phyloP scores from a whole-genome alignment of 2,797 vertebrate genomes.

The Epinephelus awoara region DNA sequence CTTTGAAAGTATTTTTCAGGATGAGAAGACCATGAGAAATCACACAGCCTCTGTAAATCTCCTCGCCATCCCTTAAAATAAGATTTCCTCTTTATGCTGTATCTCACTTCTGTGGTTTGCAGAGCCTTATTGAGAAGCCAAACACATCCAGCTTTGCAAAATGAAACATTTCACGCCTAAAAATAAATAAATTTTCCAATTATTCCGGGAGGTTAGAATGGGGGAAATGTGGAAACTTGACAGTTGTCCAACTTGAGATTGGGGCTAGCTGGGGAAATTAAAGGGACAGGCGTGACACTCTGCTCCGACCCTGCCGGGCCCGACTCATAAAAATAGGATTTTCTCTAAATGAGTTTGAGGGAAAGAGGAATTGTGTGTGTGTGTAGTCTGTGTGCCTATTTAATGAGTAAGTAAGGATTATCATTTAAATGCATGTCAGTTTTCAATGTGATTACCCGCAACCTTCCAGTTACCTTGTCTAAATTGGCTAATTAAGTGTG shows the following conservation, averaged over 20 bases:
- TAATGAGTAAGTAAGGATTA: slow-evolving; percentile 53
- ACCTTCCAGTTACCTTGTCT: slow-evolving; percentile 64
- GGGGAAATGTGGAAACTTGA: slow-evolving; percentile 44
- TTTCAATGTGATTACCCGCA: slow-evolving; percentile 61
- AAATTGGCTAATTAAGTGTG: slow-evolving; percentile 64
- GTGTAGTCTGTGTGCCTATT: slow-evolving; percentile 10
- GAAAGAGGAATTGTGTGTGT: slow-evolving; percentile 24
- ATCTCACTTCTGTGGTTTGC: slow-evolving; percentile 11
- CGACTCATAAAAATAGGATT: slow-evolving; percentile 54
- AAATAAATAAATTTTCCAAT: slow-evolving; percentile 27
- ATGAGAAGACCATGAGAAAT: slow-evolving; percentile 1
- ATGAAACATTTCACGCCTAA: slow-evolving; percentile 40
- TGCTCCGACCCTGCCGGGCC: slow-evolving; percentile 26
- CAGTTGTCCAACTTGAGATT: slow-evolving; percentile 53
- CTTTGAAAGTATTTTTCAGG: slow-evolving; percentile 14
- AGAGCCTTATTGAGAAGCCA: slow-evolving; percentile 7
- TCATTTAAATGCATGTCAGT: slow-evolving; percentile 66
- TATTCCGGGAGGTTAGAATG: slow-evolving; percentile 37
- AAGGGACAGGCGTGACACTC: slow-evolving; percentile 58
- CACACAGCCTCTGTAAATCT: neutral
- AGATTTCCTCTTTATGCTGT: slow-evolving; percentile 6
- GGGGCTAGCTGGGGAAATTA: slow-evolving; percentile 53
- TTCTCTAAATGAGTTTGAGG: slow-evolving; percentile 55
- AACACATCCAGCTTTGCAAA: slow-evolving; percentile 31
- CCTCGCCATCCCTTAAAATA: slow-evolving; percentile 4